Conservation (phyloP, 2,888 invertebrate species). For the Aspidiotus rigidus region DNA sequence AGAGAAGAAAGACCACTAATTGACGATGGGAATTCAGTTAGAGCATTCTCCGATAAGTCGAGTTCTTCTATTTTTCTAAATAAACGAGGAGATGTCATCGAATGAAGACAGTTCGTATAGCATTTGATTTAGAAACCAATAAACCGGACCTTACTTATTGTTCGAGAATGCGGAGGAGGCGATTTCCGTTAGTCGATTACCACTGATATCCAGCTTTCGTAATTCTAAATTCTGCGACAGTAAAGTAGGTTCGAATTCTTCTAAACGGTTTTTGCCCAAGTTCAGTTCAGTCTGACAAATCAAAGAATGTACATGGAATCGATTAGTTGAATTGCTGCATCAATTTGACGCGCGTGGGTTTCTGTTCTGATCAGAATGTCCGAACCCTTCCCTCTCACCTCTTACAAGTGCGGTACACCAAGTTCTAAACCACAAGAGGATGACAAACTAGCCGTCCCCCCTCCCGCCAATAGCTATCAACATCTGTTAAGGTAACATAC, state of each 20-base stretch:
- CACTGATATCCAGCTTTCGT: constrained; percentile 61
- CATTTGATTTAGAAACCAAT: neutral
- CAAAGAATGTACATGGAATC: neutral
- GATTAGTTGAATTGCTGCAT: no score
- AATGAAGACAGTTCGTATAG: neutral
- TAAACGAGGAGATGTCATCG: neutral
- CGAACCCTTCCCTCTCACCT: no score
- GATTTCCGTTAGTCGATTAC: constrained; percentile 58
- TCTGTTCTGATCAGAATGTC: no score
- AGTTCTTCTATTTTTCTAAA: constrained; percentile 58
- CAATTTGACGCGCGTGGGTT: no score
- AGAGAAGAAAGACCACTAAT: constrained; percentile 59
- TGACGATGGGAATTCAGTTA: constrained; percentile 62
- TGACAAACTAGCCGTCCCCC: no score
- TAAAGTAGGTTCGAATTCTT: constrained; percentile 57
- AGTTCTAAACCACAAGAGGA: no score
- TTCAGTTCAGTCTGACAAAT: constrained; percentile 50
- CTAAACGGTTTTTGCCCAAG: constrained; percentile 65
- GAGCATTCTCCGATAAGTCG: constrained; percentile 67
- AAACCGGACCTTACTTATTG: constrained; percentile 42
- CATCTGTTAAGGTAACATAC: no score
- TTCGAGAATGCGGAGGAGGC: constrained; percentile 44
- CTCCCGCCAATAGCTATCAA: no score
- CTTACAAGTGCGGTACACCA: no score
- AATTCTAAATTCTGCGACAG: constrained; percentile 58